phyloP scores from a whole-genome alignment of 2,888 invertebrate species.

The Drosophila testacea region DNA sequence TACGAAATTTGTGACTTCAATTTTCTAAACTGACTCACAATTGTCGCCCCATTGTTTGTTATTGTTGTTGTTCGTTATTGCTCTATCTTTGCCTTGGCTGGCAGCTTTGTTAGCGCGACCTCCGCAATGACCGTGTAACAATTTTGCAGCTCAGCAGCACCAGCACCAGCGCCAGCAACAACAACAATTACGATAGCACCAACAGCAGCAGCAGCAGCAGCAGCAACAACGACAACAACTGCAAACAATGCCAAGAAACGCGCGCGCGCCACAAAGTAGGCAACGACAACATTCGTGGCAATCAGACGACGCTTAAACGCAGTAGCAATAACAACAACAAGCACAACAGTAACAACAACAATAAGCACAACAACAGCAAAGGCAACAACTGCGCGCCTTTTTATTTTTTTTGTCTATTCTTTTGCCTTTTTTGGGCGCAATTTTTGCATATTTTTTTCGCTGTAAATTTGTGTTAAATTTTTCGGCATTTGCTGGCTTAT shows the following conservation, averaged over 20 bases:
- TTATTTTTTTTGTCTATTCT: constrained; percentile 10
- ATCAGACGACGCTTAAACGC: constrained; percentile 56
- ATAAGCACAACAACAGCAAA: constrained; percentile 15
- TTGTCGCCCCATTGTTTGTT: constrained; percentile 32
- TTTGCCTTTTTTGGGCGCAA: constrained; percentile 2
- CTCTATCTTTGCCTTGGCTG: constrained; percentile 58
- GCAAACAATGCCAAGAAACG: constrained; percentile 64
- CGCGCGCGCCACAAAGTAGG: constrained; percentile 68
- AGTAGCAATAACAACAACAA: constrained; percentile 29
- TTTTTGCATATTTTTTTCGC: constrained; percentile 23
- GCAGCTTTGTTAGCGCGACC: constrained; percentile 71
- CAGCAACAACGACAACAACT: constrained; percentile 21
- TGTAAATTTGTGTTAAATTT: constrained; percentile 15
- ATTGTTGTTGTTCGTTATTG: constrained; percentile 8
- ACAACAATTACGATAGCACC: constrained; percentile 5
- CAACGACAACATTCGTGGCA: constrained; percentile 52
- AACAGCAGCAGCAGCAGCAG: constrained; percentile 25
- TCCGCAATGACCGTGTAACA: constrained; percentile 81
- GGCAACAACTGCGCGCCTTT: constrained; percentile 57
- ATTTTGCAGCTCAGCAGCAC: constrained; percentile 64
- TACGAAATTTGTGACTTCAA: constrained; percentile 49
- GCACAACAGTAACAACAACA: constrained; percentile 11
- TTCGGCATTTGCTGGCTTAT: constrained; percentile 25
- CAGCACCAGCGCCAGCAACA: constrained; percentile 24
- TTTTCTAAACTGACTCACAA: constrained; percentile 45